phyloP scores from a whole-genome alignment of 2,797 vertebrate species.

The Pseudochirops cupreus region DNA sequence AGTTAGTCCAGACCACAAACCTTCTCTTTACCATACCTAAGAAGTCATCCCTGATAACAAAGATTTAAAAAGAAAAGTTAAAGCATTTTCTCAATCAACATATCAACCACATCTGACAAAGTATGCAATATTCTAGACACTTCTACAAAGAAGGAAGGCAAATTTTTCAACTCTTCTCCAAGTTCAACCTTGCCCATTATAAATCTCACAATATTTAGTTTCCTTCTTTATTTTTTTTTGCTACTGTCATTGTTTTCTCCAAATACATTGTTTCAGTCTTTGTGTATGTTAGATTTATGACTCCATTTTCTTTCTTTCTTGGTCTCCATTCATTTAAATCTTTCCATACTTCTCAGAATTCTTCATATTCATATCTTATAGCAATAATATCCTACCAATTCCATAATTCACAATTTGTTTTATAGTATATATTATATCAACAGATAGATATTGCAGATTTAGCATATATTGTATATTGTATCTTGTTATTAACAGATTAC shows the following conservation, averaged over 20 bases:
- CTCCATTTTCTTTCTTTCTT: neutral
- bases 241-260: neutral
- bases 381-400: neutral
- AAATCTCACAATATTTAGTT: neutral
- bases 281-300: neutral
- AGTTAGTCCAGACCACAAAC: neutral
- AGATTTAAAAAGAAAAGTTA: neutral
- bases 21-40: neutral
- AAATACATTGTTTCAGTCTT: neutral
- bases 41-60: neutral
- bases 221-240: neutral
- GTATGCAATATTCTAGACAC: neutral
- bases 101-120: neutral
- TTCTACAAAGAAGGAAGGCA: neutral
- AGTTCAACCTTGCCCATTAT: neutral
- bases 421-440: neutral
- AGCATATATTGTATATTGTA: neutral
- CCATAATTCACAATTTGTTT: neutral
- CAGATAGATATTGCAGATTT: neutral
- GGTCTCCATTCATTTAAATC: neutral
- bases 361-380: neutral
- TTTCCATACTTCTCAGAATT: neutral
- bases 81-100: neutral
- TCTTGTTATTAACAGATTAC: conserved; percentile 44
- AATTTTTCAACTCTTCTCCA: neutral